These are phyloP conservation scores for Philotrypesis tridentata DNA, from an alignment of 1,140 invertebrate genomes.

Conservation along the genomic window DNA sequence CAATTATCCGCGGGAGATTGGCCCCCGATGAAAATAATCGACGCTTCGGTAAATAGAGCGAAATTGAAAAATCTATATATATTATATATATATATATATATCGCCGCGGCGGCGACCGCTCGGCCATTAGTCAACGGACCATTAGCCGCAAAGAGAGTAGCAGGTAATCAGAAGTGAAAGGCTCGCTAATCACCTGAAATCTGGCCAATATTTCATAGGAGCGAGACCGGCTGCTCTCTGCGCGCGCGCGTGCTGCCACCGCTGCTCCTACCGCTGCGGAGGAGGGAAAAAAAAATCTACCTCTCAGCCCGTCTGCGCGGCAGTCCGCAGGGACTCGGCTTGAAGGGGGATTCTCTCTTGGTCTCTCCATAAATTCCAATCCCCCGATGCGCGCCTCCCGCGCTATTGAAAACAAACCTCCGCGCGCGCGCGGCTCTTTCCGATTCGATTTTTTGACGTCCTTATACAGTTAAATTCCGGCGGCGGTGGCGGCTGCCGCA, in stretches of 20 bases:
- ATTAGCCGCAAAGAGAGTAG: constrained; percentile 5
- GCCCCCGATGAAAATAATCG: neutral
- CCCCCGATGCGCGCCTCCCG: neutral
- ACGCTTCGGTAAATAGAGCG: neutral
- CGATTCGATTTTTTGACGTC: neutral
- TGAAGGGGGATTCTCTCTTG: neutral
- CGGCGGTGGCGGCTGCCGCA: too few relatives aligned
- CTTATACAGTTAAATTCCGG: neutral
- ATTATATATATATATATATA: too few relatives aligned
- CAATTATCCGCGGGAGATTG: neutral
- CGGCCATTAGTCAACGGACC: neutral
- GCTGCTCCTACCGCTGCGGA: too few relatives aligned
- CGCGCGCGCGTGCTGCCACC: neutral
- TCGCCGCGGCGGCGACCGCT: too few relatives aligned
- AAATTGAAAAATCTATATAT: constrained; percentile 6
- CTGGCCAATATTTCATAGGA: constrained; percentile 13
- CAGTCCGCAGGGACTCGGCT: constrained; percentile 9
- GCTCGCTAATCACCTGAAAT: constrained; percentile 22
- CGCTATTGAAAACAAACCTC: constrained; percentile 6
- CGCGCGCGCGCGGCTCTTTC: neutral
- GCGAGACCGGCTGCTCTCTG: neutral
- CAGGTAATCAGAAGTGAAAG: constrained; percentile 5
- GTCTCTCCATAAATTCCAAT: constrained; percentile 24
- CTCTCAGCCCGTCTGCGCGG: constrained; percentile 19
- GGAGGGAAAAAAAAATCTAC: neutral